These are phyloP conservation scores for Atractosteus spatula DNA, from an alignment of 2,113 vertebrate species.

Conservation along the genomic window DNA sequence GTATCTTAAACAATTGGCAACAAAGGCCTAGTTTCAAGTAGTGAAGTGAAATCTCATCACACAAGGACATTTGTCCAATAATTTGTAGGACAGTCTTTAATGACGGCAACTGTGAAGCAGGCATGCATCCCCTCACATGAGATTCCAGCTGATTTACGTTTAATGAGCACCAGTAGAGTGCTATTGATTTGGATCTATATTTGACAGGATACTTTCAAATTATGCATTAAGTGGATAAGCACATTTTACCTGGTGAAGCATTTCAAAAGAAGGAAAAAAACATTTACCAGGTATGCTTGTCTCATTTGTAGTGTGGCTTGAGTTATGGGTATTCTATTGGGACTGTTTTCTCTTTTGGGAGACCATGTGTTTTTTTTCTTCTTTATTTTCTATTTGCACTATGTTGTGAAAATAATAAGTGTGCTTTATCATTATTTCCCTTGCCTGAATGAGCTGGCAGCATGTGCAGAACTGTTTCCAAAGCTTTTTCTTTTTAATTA, in stretches of 20 bases:
- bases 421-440: constrained; percentile 31
- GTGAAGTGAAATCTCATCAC: constrained; percentile 49
- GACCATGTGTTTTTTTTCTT: constrained; percentile 14
- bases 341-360: constrained; percentile 18
- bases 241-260: constrained; percentile 56
- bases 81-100: constrained; percentile 66
- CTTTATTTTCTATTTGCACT: constrained; percentile 30
- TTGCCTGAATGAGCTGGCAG: constrained; percentile 28
- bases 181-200: constrained; percentile 78
- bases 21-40: constrained; percentile 39
- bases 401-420: constrained; percentile 29
- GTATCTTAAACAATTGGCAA: neutral
- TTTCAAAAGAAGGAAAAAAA: constrained; percentile 41
- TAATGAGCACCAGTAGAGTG: constrained; percentile 73
- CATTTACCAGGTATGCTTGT: constrained; percentile 34
- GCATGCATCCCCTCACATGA: constrained; percentile 56
- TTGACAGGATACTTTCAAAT: constrained; percentile 74
- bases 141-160: constrained; percentile 76
- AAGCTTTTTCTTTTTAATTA: constrained; percentile 39
- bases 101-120: constrained; percentile 72
- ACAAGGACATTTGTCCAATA: constrained; percentile 71
- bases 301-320: constrained; percentile 49
- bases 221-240: constrained; percentile 74
- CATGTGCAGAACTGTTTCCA: constrained; percentile 14
- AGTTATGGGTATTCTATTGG: constrained; percentile 23